Evolutionary conservation across 2,888 invertebrate species (phyloP).

Genomic region (Rotaria socialis): DNA sequence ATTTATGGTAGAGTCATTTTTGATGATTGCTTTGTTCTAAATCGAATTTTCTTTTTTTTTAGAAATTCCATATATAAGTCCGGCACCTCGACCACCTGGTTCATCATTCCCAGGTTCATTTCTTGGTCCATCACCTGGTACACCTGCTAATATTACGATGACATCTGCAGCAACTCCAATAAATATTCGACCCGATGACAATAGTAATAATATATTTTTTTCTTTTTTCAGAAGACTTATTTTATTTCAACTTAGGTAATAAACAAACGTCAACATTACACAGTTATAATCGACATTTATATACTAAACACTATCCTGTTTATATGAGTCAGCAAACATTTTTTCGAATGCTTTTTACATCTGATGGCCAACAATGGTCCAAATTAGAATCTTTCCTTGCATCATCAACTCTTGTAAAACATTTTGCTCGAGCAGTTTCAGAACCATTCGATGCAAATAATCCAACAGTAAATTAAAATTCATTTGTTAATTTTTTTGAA

Average conservation of each 20-base stretch:
- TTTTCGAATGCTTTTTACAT: conserved; percentile 1
- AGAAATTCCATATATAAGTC: neutral
- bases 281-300: conserved; percentile 12
- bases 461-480: neutral
- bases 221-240: neutral
- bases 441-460: neutral
- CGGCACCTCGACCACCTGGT: neutral
- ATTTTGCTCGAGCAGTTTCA: neutral
- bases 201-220: neutral
- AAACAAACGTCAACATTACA: conserved; percentile 7
- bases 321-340: conserved; percentile 28
- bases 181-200: neutral
- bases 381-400: conserved; percentile 22
- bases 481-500: neutral
- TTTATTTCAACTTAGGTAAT: neutral
- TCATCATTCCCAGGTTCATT: conserved; percentile 12
- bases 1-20: neutral
- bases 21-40: neutral
- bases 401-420: neutral
- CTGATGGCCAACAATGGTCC: conserved; percentile 15
- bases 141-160: neutral
- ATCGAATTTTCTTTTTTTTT: neutral
- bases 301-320: neutral
- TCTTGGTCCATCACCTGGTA: conserved; percentile 29
- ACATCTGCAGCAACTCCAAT: neutral